Base-by-base conservation (phyloP, 2,797 vertebrate species). In the Halcyon badia region DNA sequence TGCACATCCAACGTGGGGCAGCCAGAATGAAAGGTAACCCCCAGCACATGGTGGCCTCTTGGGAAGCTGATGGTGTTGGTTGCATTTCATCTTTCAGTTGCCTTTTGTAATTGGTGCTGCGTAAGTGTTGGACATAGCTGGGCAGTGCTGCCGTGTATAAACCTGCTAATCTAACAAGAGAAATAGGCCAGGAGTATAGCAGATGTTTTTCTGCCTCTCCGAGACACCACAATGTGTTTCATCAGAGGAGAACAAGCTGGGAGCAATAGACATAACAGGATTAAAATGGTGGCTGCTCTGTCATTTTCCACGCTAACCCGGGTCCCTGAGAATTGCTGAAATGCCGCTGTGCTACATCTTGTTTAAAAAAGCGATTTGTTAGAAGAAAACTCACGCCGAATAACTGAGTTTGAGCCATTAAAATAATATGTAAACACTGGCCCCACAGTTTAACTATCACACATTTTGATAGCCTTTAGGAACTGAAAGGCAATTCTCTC, bases 401-500 rank as follows among this genome's bases (percentile, higher is more conserved):
- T 58, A 73, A 77, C 64, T 13, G 42, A 75, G 58, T 41, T 42
- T 72, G 52, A 30, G 60, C 83, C 58, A 79, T 92, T 85, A 94
- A 95, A 94, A 89, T 84, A 97, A 76, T 62, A 37, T 20, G 68
- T 85, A 91, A 95, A 94, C 69, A 51, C 37, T 33, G 78, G 72
- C 52, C 87, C 39, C 15, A 3, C 8, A 8, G 66, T 87, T 97
- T 93, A 96, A 90, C 78, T n/a, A 9, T 87, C 65, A 82, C 48
- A 56, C 11, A 57, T 84, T 95, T 88, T 96, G 94, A 97, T 96
- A 86, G 90, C 90, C 87, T 95, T 94, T 96, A 96, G 83, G 83
- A 97, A 90, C 73, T 46, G 85, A 83, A 94, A 95, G 81, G 80
- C 78, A 96, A 54, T 97, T 96, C 72, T 89, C 56, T 18, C 44